These are phyloP conservation scores for Ctenosaura bakeri DNA, from an alignment of 2,797 vertebrate genomes.

Conservation along the genomic window DNA sequence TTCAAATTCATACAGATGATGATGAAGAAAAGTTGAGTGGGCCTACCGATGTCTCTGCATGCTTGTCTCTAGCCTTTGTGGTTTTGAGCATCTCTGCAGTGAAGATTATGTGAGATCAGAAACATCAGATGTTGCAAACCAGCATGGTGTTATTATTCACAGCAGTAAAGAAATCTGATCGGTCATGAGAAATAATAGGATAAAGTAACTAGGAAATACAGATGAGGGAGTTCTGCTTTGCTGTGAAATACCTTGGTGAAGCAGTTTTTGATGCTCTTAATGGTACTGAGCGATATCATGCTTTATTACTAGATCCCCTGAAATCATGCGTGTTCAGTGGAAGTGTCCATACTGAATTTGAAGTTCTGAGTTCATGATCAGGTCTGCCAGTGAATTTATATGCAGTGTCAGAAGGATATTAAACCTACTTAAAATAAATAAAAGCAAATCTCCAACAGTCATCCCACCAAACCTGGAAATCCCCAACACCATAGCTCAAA, in stretches of 20 bases:
- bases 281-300: constrained; percentile 17
- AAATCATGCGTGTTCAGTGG: constrained; percentile 5
- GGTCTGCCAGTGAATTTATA: background rate
- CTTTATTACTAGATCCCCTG: constrained; percentile 12
- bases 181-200: background rate
- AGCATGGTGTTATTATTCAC: background rate
- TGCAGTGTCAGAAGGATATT: background rate
- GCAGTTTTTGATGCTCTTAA: constrained; percentile 18
- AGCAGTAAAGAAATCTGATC: background rate
- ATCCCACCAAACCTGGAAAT: too few species aligned
- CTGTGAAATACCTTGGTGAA: background rate
- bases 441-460: too few species aligned
- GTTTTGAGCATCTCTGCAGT: background rate
- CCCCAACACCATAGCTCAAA: too few species aligned
- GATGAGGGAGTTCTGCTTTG: background rate
- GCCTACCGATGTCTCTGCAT: background rate
- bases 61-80: background rate
- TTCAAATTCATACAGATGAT: background rate
- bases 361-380: background rate
- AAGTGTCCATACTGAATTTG: background rate
- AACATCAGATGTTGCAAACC: background rate
- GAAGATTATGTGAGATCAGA: background rate
- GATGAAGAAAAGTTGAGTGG: background rate
- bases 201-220: background rate
- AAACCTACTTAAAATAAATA: background rate